Conservation (phyloP, 2,797 vertebrate genomes). For the Allenopithecus nigroviridis region DNA sequence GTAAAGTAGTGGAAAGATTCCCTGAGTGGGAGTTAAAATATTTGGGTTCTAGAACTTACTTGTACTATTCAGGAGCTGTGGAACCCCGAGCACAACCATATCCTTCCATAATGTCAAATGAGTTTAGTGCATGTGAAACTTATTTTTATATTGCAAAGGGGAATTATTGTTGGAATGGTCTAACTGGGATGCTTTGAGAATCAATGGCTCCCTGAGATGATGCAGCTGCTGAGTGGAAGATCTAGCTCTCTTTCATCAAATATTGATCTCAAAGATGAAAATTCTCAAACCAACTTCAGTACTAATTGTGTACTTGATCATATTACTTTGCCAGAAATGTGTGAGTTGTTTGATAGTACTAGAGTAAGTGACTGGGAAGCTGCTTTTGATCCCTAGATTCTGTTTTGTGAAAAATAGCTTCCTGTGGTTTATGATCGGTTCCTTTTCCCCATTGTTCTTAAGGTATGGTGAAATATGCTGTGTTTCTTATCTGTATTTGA, state of each 20-base stretch:
- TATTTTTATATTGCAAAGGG: background rate
- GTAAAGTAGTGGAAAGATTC: background rate
- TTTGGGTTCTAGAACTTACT: background rate
- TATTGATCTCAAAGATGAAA: background rate
- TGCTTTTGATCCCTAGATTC: background rate
- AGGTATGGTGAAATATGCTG: background rate
- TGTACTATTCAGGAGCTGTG: background rate
- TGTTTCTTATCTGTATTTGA: conserved; percentile 14
- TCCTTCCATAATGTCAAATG: background rate
- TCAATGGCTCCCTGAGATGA: background rate
- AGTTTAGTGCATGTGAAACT: background rate
- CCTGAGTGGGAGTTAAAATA: background rate
- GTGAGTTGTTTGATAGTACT: background rate
- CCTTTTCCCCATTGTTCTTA: background rate
- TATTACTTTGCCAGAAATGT: background rate
- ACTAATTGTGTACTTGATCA: background rate
- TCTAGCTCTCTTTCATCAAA: background rate
- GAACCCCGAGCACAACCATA: no score
- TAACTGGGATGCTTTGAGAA: background rate
- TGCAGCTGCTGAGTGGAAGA: background rate
- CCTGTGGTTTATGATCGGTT: background rate
- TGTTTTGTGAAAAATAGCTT: background rate
- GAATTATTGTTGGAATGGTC: background rate
- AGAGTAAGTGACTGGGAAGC: background rate
- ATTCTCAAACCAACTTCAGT: background rate